A percentile compares a stretch with the other conserved stretches of the same genome.
phyloP scores from a whole-genome alignment of 2,888 invertebrate species.

The Cheilosia urbana region DNA sequence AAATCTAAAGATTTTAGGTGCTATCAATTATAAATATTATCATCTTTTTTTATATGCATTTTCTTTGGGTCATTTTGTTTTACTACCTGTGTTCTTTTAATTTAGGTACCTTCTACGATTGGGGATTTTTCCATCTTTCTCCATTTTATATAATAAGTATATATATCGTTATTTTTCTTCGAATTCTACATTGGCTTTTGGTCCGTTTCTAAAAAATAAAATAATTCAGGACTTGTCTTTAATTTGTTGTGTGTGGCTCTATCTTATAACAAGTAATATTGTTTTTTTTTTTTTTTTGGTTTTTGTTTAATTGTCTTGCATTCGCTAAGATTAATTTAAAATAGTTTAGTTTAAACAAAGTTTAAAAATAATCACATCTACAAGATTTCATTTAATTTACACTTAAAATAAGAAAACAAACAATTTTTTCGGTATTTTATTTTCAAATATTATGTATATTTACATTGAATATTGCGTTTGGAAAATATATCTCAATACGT shows the following conservation, averaged over 20 bases:
- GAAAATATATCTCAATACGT: constrained; percentile 67
- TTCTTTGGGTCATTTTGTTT: constrained; percentile 15
- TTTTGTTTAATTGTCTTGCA: constrained; percentile 72
- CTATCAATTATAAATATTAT: constrained; percentile 30
- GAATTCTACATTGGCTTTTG: constrained; percentile 74
- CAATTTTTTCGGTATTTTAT: constrained; percentile 4
- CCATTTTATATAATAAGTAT: constrained; percentile 33
- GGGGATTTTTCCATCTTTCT: constrained; percentile 36
- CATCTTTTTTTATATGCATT: constrained; percentile 21
- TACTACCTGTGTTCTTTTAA: constrained; percentile 60
- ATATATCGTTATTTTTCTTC: constrained; percentile 54
- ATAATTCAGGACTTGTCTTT: constrained; percentile 58
- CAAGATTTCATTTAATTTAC: constrained; percentile 44
- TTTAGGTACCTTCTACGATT: constrained; percentile 64
- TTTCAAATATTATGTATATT: constrained; percentile 45
- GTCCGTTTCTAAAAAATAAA: constrained; percentile 74
- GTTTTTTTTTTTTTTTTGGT: too few species aligned
- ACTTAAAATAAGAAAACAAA: constrained; percentile 31
- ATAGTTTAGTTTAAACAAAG: constrained; percentile 17
- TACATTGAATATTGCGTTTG: constrained; percentile 71
- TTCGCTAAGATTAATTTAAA: constrained; percentile 62
- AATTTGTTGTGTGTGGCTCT: constrained; percentile 4
- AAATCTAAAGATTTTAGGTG: constrained; percentile 31
- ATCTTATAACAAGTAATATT: constrained; percentile 70
- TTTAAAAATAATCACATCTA: constrained; percentile 67